Conservation (phyloP, 35 echinoderm and acorn worm genomes). For the Anneissia japonica region DNA sequence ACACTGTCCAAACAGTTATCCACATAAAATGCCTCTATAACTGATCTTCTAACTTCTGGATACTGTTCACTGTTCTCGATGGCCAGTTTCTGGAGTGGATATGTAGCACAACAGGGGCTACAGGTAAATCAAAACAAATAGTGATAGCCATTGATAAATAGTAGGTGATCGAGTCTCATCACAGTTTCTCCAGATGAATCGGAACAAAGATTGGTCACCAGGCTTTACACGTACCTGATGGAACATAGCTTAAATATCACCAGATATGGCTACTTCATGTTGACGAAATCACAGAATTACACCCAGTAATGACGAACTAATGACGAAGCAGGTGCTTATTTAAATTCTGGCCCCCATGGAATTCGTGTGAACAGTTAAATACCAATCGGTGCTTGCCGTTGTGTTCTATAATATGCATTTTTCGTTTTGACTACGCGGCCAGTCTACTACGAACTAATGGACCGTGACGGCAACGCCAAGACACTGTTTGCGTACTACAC, state of each 20-base stretch:
- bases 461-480: too few species aligned
- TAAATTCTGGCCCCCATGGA: background rate
- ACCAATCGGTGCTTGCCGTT: constrained; percentile 9
- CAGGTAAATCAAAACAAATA: constrained; percentile 12
- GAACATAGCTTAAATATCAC: background rate
- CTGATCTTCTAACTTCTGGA: background rate
- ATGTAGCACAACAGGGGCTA: constrained; percentile 11
- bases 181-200: background rate
- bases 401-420: constrained; percentile 15
- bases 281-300: background rate
- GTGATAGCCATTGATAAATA: constrained; percentile 5
- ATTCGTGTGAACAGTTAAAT: constrained; percentile 16
- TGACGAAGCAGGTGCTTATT: background rate
- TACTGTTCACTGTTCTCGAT: background rate
- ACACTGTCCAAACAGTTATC: constrained; percentile 17
- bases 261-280: background rate
- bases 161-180: background rate
- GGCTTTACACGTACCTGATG: background rate
- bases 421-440: too few species aligned
- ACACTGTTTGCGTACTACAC: too few species aligned
- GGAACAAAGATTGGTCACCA: background rate
- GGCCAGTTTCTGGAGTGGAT: background rate
- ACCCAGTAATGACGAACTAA: background rate
- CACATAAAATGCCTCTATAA: constrained; percentile 3
- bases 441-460: too few species aligned